Percentiles rank a stretch among this genome's conserved stretches.
These are phyloP conservation scores for Cinclus cinclus DNA, from an alignment of 2,113 vertebrate genomes.

Conservation along the genomic window DNA sequence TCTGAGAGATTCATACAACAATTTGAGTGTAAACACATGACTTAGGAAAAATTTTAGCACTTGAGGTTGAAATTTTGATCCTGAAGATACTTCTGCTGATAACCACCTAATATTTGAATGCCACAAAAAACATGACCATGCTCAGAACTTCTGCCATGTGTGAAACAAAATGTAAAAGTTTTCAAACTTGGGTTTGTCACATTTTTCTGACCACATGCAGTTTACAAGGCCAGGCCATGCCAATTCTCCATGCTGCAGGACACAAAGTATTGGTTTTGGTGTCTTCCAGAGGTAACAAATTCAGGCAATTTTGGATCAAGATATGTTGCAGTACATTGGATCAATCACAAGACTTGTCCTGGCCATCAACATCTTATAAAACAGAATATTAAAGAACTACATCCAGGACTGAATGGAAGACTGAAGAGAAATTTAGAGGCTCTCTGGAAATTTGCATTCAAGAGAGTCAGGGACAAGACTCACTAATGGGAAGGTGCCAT, in stretches of 20 bases:
- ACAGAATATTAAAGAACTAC: neutral
- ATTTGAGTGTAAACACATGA: neutral
- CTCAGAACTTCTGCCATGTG: neutral
- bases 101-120: neutral
- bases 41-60: neutral
- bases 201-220: neutral
- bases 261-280: neutral
- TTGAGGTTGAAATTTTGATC: neutral
- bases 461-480: neutral
- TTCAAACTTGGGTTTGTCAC: neutral
- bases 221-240: neutral
- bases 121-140: neutral
- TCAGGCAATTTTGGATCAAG: neutral
- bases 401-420: neutral
- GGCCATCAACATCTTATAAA: neutral
- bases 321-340: neutral
- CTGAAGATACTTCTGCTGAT: neutral
- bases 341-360: neutral
- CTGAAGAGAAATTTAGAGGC: neutral
- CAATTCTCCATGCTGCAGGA: neutral
- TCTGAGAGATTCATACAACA: neutral
- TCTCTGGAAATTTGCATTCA: neutral
- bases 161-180: neutral
- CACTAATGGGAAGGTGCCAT: neutral
- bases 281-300: neutral